Evolutionary conservation across 2,888 invertebrate species (phyloP), one percentile per base, ranked within the genome.

Genomic region (Caenorhabditis sulstoni): DNA sequence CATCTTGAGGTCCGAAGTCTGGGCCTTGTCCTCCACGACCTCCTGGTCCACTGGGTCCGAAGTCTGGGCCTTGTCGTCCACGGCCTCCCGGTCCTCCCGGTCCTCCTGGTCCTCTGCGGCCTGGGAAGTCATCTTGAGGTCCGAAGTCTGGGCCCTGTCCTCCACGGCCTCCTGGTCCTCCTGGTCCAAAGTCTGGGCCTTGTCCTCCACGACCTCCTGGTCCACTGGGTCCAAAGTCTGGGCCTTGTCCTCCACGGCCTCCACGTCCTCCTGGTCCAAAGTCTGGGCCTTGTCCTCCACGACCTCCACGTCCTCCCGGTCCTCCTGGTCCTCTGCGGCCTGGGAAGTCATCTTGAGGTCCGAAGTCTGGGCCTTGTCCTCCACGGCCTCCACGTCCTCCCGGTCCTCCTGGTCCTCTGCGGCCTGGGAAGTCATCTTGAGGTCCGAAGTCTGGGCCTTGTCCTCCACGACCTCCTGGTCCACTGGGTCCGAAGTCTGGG

Each of bases 401-500:
- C 16, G 58, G 49, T 23, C 57, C 57, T 29, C 53, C 61, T 45
- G 23, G 55, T 11, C 62, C 49, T 5, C 20, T 35, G 22, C 29
- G 71, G 44, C 58, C 71, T n/a, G n/a, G n/a, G n/a, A n/a, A n/a
- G n/a, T n/a, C n/a, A n/a, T n/a, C n/a, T n/a, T n/a, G n/a, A n/a
- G 35, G 53, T 41, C 44, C 44, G 9, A 20, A 29, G 29, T 7
- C 7, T 7, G 29, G 29, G 11, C 50, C 18, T 59, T 20, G 44
- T 49, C 73, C n/a, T n/a, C n/a, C n/a, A n/a, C n/a, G n/a, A n/a
- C n/a, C 59, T 9, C 44, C 65, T 52, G 74, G 65, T 29, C 58
- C 58, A 12, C 53, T 57, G 11, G 65, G 39, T 62, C 62, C 71
- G 7, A 58, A 58, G 23, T 67, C 62, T 55, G 64, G 50, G 37